Base-by-base conservation (phyloP, 2,888 invertebrate genomes). In the Chloroclystis v-ata region DNA sequence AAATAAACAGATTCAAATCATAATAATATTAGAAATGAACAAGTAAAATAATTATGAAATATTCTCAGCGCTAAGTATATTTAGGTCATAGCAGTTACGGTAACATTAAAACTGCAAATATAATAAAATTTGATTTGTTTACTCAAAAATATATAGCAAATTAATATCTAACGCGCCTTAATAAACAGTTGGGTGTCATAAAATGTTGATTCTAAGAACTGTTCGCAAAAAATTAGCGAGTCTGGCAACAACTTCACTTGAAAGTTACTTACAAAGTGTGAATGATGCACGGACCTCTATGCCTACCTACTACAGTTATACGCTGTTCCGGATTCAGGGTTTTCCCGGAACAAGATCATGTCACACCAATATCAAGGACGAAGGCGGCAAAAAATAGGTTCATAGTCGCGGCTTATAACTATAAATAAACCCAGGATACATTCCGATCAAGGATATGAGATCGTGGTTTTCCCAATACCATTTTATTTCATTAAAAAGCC, bases 271-370 rank as follows among this genome's bases (percentile, higher is more conserved):
- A 13, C 24, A 48, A 52, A 41, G 58, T 51, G 56, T 56, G 43
- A 58, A 58, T 37, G 46, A 48, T 28, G 14, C 14, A 49, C 39
- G 44, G 37, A 48, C 46, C n/a, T n/a, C n/a, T 43, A 32, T 30
- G 33, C 46, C 46, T 26, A 47, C 29, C 42, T 13, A 24, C 26
- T 41, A 54, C 45, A 47, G 52, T 50, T 58, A 54, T 38, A 4
- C 26, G 38, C 29, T 54, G 56, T 50, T 58, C 56, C 58, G 58
- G 32, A 54, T 56, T 10, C 13, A 11, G 51, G 54, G 33, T 42
- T 54, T 58, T 50, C 47, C 53, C 43, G 49, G 46, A 50, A 43
- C 32, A 40, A 32, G 13, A 30, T 29, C 38, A 25, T 42, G 28
- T 32, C 46, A 46, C 46, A 54, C 48, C 46, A 48, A 48, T 49